Evolutionary conservation across 2,113 vertebrate species (phyloP), one percentile per base, ranked within the genome.

Genomic region (Solea senegalensis): DNA sequence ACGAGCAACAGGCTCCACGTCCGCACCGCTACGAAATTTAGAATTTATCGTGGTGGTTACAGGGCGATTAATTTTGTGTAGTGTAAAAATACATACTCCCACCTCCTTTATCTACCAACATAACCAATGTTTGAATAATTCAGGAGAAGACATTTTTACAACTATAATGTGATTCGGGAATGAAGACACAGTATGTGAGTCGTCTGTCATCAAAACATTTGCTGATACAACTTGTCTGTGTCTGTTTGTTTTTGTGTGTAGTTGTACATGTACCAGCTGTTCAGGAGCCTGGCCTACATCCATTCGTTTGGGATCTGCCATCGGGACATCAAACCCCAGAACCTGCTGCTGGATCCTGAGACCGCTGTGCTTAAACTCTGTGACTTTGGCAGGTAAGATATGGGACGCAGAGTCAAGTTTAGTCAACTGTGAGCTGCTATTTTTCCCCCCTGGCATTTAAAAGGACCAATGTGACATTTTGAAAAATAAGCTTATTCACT

Each of bases 201-300:
- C 21, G 14, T 3, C 14, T 7, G 9, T 12, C 0, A 28, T 60
- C 43, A 5, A n/a, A 56, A 71, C 65, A 53, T 27, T 60, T 57
- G 50, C 54, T 57, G 55, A 64, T 70, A 39, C 50, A 34, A 41
- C 60, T 27, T 59, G 0, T 76, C 15, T 80, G 44, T 56, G 53
- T 72, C 9, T 63, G 21, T 27, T 4, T 63, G 26, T 50, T 9
- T 76, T 27, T 84, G n/a, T 68, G 59, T 92, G 8, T 76, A 99
- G 98, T 95, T 99, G 88, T 99, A 99, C 94, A 99, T 99, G 97
- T 99, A 99, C 93, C 98, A 99, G 92, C 95, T 99, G 90, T 99
- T 99, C 90, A 95, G 98, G 94, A 99, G 98, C 93, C 96, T 99
- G 95, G 98, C 98, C 81, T 99, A 99, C 94, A 99, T 99, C 92